A percentile compares a stretch with the other conserved stretches of the same genome.
These are phyloP conservation scores for Pissodes strobi DNA, from an alignment of 1,140 invertebrate genomes.

Conservation along the genomic window DNA sequence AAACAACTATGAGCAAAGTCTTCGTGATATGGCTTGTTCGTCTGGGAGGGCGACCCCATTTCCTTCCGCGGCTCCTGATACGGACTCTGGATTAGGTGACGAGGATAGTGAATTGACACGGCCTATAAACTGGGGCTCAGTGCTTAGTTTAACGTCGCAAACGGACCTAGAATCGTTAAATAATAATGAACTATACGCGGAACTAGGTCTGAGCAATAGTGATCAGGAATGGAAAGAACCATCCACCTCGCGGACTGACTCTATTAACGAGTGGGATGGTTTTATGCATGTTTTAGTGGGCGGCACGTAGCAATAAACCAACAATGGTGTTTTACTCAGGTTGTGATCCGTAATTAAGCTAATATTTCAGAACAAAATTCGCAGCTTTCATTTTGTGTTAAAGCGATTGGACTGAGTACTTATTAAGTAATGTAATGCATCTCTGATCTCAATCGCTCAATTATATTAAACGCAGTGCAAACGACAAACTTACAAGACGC, in stretches of 20 bases:
- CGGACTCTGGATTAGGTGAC: constrained; percentile 77
- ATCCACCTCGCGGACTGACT: constrained; percentile 43
- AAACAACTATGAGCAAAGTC: constrained; percentile 60
- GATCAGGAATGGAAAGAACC: constrained; percentile 51
- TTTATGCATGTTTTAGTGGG: constrained; percentile 56
- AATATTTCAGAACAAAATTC: constrained; percentile 15
- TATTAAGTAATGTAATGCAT: constrained; percentile 25
- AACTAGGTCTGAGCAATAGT: constrained; percentile 50
- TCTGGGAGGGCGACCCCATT: constrained; percentile 68
- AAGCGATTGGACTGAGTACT: constrained; percentile 46
- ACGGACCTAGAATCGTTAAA: constrained; percentile 82
- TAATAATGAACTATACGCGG: constrained; percentile 71
- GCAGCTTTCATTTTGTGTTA: constrained; percentile 7
- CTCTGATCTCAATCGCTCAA: constrained; percentile 52
- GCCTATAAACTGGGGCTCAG: constrained; percentile 88
- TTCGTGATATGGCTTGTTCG: constrained; percentile 55
- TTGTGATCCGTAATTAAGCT: constrained; percentile 53
- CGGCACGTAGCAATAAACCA: constrained; percentile 52
- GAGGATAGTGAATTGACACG: constrained; percentile 76
- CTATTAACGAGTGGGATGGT: constrained; percentile 52
- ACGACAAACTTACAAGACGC: constrained; percentile 6
- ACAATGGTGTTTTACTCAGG: constrained; percentile 48
- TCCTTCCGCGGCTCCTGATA: constrained; percentile 61
- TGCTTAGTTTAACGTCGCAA: constrained; percentile 81
- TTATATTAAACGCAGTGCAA: constrained; percentile 31